Base-by-base conservation (phyloP, 2,888 invertebrate species). In the Chrysotoxum bicinctum region DNA sequence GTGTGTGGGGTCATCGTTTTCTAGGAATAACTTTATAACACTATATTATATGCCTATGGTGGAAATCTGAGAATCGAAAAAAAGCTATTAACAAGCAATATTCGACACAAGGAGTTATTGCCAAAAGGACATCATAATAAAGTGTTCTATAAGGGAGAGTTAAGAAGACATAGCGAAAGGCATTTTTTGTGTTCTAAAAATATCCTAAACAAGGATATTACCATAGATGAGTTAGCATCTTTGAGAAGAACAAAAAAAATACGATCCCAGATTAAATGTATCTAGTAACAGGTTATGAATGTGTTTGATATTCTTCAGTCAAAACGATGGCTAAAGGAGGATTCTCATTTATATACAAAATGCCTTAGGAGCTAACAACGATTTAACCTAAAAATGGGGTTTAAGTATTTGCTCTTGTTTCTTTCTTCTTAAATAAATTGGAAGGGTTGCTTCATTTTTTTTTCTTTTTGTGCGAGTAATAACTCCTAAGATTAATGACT, bases 21-120 rank as follows among this genome's bases (percentile, higher is more conserved):
- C 35, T 35, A 50, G n/a, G n/a, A 66, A 66, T 50, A 50, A 50
- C 66, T 66, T 66, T 66, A 66, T 66, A 50, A 14, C 50, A 9
- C 9, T 16, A 54, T 6, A 1, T 30, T 9, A 16, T 10, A n/a
- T 21, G 32, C 35, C 50, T 35, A 35, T 21, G 30, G 23, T 35
- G 12, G 66, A 37, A 66, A 66, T 50, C 23, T 35, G 50, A 66
- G 35, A 50, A 35, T 35, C 23, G 9, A n/a, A n/a, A n/a, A 12
- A 26, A 48, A 66, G 19, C 64, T 37, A 66, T 50, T 50, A 66
- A 50, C 50, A 66, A 66, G 66, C 66, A 35, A 66, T 50, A 23
- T 50, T 50, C n/a, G 35, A 66, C 48, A 48, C 66, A 48, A 35
- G 50, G 10, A 66, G 21, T 3, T n/a, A n/a, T n/a, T 50, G 64